Evolutionary conservation across 1,140 invertebrate genomes (phyloP), one percentile per base, ranked within the genome.

Genomic region (Catajapyx aquilonaris): DNA sequence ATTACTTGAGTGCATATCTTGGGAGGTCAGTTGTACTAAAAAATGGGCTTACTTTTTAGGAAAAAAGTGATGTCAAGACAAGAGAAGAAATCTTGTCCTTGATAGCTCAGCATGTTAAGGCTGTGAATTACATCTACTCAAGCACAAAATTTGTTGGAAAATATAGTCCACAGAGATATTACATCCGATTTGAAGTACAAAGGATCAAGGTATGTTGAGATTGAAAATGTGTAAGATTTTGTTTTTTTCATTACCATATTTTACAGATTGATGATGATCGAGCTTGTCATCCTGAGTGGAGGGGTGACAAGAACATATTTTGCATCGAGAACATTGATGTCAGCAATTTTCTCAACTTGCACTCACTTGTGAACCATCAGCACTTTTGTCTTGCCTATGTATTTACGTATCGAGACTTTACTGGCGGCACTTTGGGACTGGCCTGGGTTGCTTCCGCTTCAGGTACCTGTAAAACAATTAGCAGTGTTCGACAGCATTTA

Each of bases 331-430:
- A 98, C 55, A 94, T 99, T 48, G 94, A 99, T 56, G 94, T 97
- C 33, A 95, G 88, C 47, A 98, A 98, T 64, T 98, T 97, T 60
- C 65, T 99, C 28, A 99, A 98, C 63, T 67, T 96, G 16, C 93
- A 98, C 56, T 97, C 93, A 5, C 65, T 96, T 33, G 77, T 81
- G 19, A 90, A 97, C 62, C 94, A 98, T 56, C 83, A 94, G 49
- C 83, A 86, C 52, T 99, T 97, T 61, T 99, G 95, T 57, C 66
- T 99, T 28, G 91, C 94, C 7, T 99, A 98, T 55, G 86, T 97
- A 20, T 96, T 98, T 58, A 98, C 95, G 0, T 97, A 96, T 56
- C 71, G 80, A 48, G 91, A 97, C 59, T 97, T 96, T 55, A 86
- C 81, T 20, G 87, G 87, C 11, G 91, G 91, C 31, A 97, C 91